Percentiles rank a stretch among this genome's conserved stretches.
Conservation (phyloP, 2,113 vertebrate species). For the Marmota monax region DNA sequence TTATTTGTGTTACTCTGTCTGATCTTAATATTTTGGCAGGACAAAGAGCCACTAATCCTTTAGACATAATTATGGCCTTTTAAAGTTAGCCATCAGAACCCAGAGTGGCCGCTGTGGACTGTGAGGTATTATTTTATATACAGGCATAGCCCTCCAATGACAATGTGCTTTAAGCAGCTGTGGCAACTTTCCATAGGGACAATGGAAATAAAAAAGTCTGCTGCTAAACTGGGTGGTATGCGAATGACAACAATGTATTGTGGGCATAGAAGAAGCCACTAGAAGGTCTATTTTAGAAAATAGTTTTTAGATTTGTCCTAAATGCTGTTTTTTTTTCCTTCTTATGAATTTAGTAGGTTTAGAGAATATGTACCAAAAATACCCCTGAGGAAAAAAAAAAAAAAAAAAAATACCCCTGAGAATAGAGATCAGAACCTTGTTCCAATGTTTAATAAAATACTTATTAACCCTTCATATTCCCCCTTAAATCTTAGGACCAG, state of each 20-base stretch:
- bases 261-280: neutral
- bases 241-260: neutral
- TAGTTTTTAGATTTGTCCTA: neutral
- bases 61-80: neutral
- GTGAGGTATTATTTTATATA: neutral
- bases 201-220: neutral
- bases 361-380: neutral
- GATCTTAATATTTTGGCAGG: conserved; percentile 4
- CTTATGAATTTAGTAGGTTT: neutral
- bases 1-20: neutral
- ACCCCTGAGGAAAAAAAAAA: too few species aligned
- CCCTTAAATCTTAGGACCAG: neutral
- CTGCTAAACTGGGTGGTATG: neutral
- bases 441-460: neutral
- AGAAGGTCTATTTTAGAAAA: neutral
- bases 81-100: neutral
- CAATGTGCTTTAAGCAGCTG: neutral
- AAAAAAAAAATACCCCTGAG: neutral
- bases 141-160: neutral
- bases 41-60: neutral
- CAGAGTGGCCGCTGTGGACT: neutral
- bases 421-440: neutral
- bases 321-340: neutral
- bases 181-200: neutral
- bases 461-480: neutral